Conservation (phyloP, 2,113 vertebrate genomes). For the Danionella cerebrum region DNA sequence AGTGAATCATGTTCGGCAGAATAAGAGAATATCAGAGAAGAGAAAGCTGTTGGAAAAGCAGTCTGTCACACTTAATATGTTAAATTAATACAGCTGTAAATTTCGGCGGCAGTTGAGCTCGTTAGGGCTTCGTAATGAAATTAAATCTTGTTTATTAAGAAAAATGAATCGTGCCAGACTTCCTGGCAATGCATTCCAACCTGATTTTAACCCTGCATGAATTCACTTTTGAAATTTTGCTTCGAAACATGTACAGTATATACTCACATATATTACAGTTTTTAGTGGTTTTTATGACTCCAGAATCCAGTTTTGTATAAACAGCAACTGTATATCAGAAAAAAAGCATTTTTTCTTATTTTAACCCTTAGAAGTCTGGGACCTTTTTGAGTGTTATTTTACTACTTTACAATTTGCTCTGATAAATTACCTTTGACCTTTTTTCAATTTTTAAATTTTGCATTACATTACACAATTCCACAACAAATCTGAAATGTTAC, state of each 20-base stretch:
- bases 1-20: too few species aligned
- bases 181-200: background rate
- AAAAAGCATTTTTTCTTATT: background rate
- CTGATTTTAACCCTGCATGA: background rate
- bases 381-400: too few species aligned
- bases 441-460: too few species aligned
- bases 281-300: constrained; percentile 15
- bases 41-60: background rate
- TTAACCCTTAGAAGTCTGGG: background rate
- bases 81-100: background rate
- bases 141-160: background rate
- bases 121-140: background rate
- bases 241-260: constrained; percentile 6
- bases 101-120: background rate
- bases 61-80: background rate
- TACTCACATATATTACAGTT: constrained; percentile 18
- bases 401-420: too few species aligned
- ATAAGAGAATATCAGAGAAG: too few species aligned
- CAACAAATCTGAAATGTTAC: too few species aligned
- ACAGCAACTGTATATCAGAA: background rate
- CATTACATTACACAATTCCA: too few species aligned
- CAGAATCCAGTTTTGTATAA: background rate
- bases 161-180: background rate
- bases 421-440: too few species aligned
- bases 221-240: background rate